These are phyloP conservation scores for Natator depressus DNA, from an alignment of 2,113 vertebrate species.

Conservation along the genomic window DNA sequence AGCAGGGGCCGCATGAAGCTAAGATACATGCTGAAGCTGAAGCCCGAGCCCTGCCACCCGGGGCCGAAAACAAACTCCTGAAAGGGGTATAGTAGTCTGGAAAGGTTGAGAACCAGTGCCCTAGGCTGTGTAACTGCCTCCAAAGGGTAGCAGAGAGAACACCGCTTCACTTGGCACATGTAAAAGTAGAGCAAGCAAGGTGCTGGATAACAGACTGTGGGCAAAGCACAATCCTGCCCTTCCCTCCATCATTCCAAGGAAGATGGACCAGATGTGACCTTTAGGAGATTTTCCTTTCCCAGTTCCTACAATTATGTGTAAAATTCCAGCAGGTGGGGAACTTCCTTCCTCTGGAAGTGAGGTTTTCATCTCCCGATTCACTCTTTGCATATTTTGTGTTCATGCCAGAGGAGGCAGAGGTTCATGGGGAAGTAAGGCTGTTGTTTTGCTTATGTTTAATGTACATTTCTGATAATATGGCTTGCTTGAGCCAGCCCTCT, in stretches of 20 bases:
- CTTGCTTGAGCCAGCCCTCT: neutral
- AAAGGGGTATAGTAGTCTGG: too few species aligned
- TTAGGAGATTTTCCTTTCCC: neutral
- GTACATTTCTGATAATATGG: neutral
- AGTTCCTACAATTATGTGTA: neutral
- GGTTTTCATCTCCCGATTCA: neutral
- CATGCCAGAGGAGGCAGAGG: too few species aligned
- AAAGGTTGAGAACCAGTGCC: too few species aligned
- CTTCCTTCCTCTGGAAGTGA: neutral
- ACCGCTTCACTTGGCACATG: too few species aligned
- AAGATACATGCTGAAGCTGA: too few species aligned
- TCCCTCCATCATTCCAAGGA: neutral
- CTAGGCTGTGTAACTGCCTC: neutral
- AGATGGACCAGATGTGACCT: neutral
- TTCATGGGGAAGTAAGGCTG: neutral
- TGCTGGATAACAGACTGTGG: neutral
- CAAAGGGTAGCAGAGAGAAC: neutral
- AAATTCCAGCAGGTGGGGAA: neutral
- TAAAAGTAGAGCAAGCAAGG: neutral
- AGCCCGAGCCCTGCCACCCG: too few species aligned
- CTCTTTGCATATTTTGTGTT: too few species aligned
- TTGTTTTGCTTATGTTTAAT: neutral
- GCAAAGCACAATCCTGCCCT: neutral
- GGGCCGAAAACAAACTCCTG: too few species aligned
- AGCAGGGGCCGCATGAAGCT: too few species aligned